A percentile compares a stretch with the other conserved stretches of the same genome.
These are phyloP conservation scores for Prionace glauca DNA, from an alignment of 2,797 vertebrate genomes.

Conservation along the genomic window DNA sequence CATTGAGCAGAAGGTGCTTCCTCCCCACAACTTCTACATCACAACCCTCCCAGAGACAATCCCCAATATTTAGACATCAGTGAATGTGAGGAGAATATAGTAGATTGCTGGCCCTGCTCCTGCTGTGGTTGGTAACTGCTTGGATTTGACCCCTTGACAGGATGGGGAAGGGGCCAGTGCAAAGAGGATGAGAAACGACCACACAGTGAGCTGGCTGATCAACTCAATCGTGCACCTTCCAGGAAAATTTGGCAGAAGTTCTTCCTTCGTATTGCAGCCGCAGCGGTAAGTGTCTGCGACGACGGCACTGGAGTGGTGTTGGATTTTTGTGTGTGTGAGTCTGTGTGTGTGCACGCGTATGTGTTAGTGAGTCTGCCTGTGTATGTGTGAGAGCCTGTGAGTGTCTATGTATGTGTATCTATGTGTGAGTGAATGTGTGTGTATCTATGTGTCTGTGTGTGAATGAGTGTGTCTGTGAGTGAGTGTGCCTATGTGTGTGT, in stretches of 20 bases:
- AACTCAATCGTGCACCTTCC: slow-evolving; percentile 55
- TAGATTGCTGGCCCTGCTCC: neutral
- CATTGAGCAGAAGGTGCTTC: too few relatives aligned
- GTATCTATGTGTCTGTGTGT: too few relatives aligned
- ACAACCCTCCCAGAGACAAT: neutral
- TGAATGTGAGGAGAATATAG: too few relatives aligned
- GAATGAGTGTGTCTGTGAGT: too few relatives aligned
- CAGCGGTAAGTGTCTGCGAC: slow-evolving; percentile 57
- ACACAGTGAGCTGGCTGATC: slow-evolving; percentile 52
- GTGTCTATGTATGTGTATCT: too few relatives aligned
- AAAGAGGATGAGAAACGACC: slow-evolving; percentile 42
- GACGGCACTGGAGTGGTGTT: neutral
- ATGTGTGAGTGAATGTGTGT: too few relatives aligned
- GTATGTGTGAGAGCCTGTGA: too few relatives aligned
- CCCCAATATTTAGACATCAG: neutral
- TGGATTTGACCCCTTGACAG: neutral
- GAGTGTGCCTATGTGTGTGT: too few relatives aligned
- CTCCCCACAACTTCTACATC: neutral
- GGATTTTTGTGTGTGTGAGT: slow-evolving; percentile 24
- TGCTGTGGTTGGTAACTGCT: neutral
- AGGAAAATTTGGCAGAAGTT: slow-evolving; percentile 58
- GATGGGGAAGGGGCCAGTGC: neutral
- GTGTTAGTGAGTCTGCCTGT: too few relatives aligned
- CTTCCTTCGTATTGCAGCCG: slow-evolving; percentile 69
- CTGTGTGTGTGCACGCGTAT: too few relatives aligned